Evolutionary conservation across 2,113 vertebrate species (phyloP), one percentile per base, ranked within the genome.

Genomic region (Xerus inauris): DNA sequence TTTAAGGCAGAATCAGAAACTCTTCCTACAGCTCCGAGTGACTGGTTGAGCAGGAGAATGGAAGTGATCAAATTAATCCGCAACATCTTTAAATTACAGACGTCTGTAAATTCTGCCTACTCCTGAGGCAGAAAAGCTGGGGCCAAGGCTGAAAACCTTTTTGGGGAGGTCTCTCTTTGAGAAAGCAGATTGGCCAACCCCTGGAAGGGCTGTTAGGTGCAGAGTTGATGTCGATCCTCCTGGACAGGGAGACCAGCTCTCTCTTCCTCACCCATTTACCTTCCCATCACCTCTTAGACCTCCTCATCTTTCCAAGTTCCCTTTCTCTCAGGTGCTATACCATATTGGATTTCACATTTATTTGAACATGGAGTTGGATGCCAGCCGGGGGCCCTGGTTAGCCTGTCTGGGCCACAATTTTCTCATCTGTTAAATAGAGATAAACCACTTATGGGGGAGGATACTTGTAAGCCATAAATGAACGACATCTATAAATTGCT

Each of bases 1-100:
- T 94, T 92, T 94, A 79, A 94, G 59, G 54, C 57, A 57, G 86
- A 93, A 73, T 92, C 82, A 87, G 69, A 87, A 76, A 75, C 75
- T 92, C 77, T 30, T 62, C 81, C 84, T 35, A 54, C 38, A 54
- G 92, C 95, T 86, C 64, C 11, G 28, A 72, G 73, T 35, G 35
- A 87, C 80, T 81, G 57, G 47, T n/a, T 62, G 40, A 80, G 69
- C 47, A 51, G 38, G 22, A 92, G 28, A 71, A 71, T 17, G 0
- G 9, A 59, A 49, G 93, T 40, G 85, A 93, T 86, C 62, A 65
- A 86, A 96, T 89, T 62, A 22, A 89, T 69, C 40, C 12, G 8
- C 82, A 51, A 64, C 22, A 81, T 47, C 32, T 82, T 17, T 88
- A 72, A n/a, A n/a, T n/a, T n/a, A n/a, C n/a, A n/a, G n/a, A n/a